A percentile compares a stretch with the other conserved stretches of the same genome.
These are phyloP conservation scores for Ips nitidus DNA, from an alignment of 1,140 invertebrate genomes.

Conservation along the genomic window DNA sequence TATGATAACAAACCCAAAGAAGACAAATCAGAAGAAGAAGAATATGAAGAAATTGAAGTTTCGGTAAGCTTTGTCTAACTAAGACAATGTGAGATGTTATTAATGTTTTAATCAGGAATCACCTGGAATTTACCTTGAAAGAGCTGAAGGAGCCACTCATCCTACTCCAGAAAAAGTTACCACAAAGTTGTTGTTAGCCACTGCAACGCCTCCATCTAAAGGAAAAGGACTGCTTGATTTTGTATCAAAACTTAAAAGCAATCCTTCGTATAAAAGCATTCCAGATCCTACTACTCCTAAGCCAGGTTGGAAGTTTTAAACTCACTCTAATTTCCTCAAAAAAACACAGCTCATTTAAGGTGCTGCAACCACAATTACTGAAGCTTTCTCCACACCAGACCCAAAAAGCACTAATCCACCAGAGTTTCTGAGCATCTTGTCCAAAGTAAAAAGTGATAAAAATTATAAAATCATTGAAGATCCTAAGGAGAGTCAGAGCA, in stretches of 20 bases:
- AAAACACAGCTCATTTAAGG: background rate
- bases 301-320: conserved; percentile 16
- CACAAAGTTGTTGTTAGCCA: conserved; percentile 34
- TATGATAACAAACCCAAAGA: conserved; percentile 42
- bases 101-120: conserved; percentile 14
- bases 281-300: conserved; percentile 45
- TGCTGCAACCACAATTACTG: background rate
- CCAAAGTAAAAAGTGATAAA: conserved; percentile 41
- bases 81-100: background rate
- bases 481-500: conserved; percentile 37
- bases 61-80: conserved; percentile 1
- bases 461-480: conserved; percentile 46
- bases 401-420: conserved; percentile 41
- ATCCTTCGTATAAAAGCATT: conserved; percentile 44
- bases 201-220: conserved; percentile 37
- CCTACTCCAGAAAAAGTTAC: conserved; percentile 35
- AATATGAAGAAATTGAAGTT: conserved; percentile 36
- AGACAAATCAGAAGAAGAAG: conserved; percentile 29
- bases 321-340: too few relatives aligned
- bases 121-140: conserved; percentile 41
- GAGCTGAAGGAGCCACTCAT: conserved; percentile 39
- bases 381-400: conserved; percentile 12
- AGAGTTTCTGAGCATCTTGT: conserved; percentile 47
- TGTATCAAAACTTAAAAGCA: conserved; percentile 41
- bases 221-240: conserved; percentile 48